Conservation (phyloP, 1,140 invertebrate species). For the Caerostris extrusa region DNA sequence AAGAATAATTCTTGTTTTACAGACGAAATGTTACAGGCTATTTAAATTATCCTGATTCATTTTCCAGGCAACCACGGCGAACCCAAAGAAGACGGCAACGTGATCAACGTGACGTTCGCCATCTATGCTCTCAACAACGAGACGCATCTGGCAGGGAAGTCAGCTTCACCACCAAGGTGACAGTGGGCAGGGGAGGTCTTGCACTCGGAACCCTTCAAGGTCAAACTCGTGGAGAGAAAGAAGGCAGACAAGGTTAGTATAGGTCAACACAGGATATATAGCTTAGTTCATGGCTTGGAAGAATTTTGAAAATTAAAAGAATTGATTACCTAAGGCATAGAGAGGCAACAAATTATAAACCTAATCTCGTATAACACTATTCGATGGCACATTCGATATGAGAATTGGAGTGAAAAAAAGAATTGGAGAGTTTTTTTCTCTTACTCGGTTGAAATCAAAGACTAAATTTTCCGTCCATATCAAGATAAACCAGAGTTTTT, state of each 20-base stretch:
- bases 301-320: too few relatives aligned
- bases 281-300: too few relatives aligned
- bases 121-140: conserved; percentile 77
- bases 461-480: too few relatives aligned
- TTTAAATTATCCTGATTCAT: background rate
- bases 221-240: conserved; percentile 66
- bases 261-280: too few relatives aligned
- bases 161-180: conserved; percentile 46
- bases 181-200: conserved; percentile 61
- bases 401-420: too few relatives aligned
- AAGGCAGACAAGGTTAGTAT: conserved; percentile 45
- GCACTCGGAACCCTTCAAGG: background rate
- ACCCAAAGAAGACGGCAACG: conserved; percentile 70
- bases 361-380: too few relatives aligned
- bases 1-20: background rate
- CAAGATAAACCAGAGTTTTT: too few relatives aligned
- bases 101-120: conserved; percentile 73
- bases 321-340: too few relatives aligned
- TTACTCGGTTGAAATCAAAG: too few relatives aligned
- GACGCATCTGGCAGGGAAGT: conserved; percentile 71
- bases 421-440: too few relatives aligned
- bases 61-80: conserved; percentile 46
- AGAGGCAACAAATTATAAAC: too few relatives aligned
- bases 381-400: too few relatives aligned
- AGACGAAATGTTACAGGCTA: background rate